Conservation (phyloP, 1,140 invertebrate species). For the Myzus persicae region DNA sequence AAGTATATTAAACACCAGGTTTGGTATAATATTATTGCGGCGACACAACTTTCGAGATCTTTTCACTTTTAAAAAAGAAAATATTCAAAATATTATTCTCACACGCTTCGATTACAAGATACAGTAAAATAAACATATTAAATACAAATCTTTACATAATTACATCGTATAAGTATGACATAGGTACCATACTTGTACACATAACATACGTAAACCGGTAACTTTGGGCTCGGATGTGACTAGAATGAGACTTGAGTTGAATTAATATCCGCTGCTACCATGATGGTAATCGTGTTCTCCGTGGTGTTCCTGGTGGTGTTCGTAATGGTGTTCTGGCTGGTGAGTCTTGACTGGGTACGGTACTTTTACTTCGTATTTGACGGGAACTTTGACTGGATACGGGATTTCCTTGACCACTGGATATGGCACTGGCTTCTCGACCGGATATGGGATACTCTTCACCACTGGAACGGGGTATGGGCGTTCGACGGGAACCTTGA, state of each 20-base stretch:
- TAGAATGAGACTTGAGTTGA: not conserved
- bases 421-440: conserved; percentile 81
- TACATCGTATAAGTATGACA: not conserved
- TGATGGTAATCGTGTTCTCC: conserved; percentile 66
- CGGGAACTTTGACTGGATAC: conserved; percentile 71
- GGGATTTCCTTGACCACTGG: conserved; percentile 71
- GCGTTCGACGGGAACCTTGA: conserved; percentile 71
- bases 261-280: too few relatives aligned
- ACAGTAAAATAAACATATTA: not conserved
- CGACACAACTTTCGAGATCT: not conserved
- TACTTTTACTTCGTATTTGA: conserved; percentile 77
- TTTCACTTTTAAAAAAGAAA: not conserved
- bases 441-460: conserved; percentile 67
- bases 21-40: not conserved
- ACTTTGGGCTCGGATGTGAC: not conserved
- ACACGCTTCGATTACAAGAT: not conserved
- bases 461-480: conserved; percentile 66
- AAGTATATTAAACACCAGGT: not conserved
- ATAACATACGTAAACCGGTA: not conserved
- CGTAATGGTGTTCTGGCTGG: conserved; percentile 63
- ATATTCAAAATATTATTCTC: not conserved
- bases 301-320: conserved; percentile 70
- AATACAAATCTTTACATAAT: not conserved
- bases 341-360: conserved; percentile 71
- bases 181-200: not conserved